Base-by-base conservation (phyloP, 2,797 vertebrate species). In the Manis pentadactyla region DNA sequence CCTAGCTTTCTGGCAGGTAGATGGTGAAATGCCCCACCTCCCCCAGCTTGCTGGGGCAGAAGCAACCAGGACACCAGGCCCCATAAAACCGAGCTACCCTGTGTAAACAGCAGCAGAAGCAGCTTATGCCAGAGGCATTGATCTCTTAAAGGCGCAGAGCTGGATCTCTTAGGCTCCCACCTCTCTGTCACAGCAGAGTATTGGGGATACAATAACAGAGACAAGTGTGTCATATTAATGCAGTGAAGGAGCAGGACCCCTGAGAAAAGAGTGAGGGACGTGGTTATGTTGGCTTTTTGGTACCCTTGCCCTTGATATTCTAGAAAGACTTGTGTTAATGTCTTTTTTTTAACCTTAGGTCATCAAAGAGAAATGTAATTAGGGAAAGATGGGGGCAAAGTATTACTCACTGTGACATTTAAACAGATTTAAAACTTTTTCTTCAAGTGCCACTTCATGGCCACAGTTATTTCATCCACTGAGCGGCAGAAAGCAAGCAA, bases 291-390 rank as follows among this genome's bases (percentile, higher is more conserved):
- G 61, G 34, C 66, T 79, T 64, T 98, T 95, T 93, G 61, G 66
- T 84, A 92, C 97, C 23, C 39, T 89, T 75, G 37, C 75, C 86
- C 74, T 96, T 83, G 82, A 79, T 93, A 87, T 77, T 86, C 68
- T 95, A 97, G 85, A 83, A 90, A 94, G 64, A 90, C 42, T 90
- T 93, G 64, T 92, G 73, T 63, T 96, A 75, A 19, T 5, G 14
- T 75, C 39, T 68, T 64, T 93, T 91, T 88, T 89, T 90, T 73
- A 81, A 94, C 73, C 73, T 96, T 92, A 90, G 69, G 71, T 93
- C 87, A 96, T 94, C 94, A 95, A 94, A 97, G 66, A 96, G 93
- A 94, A 96, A 96, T 93, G 83, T 82, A 97, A 97, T 97, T 97
- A 97, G 87, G 68, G 46, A 86, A 86, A 96, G 89, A 92, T 37